Evolutionary conservation across 2,888 invertebrate species (phyloP), one percentile per base, ranked within the genome.

Genomic region (Conistra vaccinii): DNA sequence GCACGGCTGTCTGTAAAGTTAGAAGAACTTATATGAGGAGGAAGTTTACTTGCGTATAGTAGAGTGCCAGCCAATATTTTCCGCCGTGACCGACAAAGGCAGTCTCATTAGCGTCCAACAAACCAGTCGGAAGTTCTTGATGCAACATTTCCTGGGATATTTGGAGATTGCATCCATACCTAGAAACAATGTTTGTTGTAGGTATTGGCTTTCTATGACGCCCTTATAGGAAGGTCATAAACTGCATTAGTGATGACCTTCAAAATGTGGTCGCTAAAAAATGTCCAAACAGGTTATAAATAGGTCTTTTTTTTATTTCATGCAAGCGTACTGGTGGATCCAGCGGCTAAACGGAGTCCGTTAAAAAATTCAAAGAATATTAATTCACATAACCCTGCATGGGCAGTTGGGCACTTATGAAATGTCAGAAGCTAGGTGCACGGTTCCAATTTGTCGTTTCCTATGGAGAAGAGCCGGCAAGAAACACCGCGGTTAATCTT

Each of bases 31-130:
- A 29, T 20, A 63, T 6, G 20, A 1, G 4, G 29, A 2, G n/a
- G 17, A n/a, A 66, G 10, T n/a, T 35, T 53, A 95, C 96, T 94
- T 95, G 95, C 2, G 96, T 95, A 70, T 95, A 96, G 78, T 96
- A 96, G 0, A 96, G 89, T 20, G 96, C 90, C 0, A 96, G 92
- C 96, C 96, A 96, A 80, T 96, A 96, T 85, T 95, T 95, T 12
- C 96, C 96, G 0, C 96, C 96, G 78, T 96, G 95, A 0, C 96
- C 96, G 0, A 96, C 94, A 77, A 96, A 96, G 0, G 96, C 96
- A 0, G 96, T 96, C 76, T 96, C 96, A 69, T 96, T 96, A 26
- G 94, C 94, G 57, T 94, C 95, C 89, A 96, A 88, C 57, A 96
- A 86, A 2, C 91, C 93, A 0, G 88, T 63, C 0, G 95, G 95